Evolutionary conservation across 1,140 invertebrate genomes (phyloP).

Genomic region (Megalopta genalis): DNA sequence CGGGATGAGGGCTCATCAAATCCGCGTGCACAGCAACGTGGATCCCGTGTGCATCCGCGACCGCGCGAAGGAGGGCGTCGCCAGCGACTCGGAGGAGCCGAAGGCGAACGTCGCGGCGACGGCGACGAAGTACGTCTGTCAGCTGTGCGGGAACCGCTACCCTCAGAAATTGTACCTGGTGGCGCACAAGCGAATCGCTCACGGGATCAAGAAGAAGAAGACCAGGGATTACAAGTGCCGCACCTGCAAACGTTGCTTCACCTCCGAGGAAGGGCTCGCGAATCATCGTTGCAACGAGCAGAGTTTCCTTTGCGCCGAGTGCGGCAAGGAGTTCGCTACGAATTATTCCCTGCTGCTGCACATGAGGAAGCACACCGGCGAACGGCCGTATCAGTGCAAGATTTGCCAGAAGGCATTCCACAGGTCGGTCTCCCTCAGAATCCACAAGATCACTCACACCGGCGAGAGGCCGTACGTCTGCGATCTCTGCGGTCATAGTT

Average conservation of each 20-base stretch:
- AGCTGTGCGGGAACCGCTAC: conserved; percentile 26
- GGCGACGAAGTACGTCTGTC: neutral
- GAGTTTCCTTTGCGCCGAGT: conserved; percentile 78
- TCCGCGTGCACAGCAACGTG: conserved; percentile 55
- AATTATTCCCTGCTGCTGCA: conserved; percentile 78
- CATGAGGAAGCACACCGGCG: conserved; percentile 79
- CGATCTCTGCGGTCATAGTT: conserved; percentile 84
- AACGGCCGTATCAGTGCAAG: neutral
- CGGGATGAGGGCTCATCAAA: conserved; percentile 78
- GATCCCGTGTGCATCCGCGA: conserved; percentile 6
- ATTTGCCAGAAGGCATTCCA: conserved; percentile 59
- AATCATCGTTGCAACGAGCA: conserved; percentile 37
- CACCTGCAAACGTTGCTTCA: conserved; percentile 74
- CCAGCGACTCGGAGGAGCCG: conserved; percentile 2
- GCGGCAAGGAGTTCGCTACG: conserved; percentile 83
- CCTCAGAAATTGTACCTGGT: conserved; percentile 6
- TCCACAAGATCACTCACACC: conserved; percentile 84
- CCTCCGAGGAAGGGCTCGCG: conserved; percentile 51
- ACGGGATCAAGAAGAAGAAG: neutral
- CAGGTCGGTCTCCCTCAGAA: conserved; percentile 54
- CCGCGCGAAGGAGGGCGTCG: neutral
- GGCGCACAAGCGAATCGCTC: conserved; percentile 11
- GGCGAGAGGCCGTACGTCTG: conserved; percentile 82
- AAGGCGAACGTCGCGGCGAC: neutral
- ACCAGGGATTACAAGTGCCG: conserved; percentile 68